Percentiles rank a stretch among this genome's conserved stretches.
Conservation (phyloP, 2,888 invertebrate genomes). For the Beris chalybata region DNA sequence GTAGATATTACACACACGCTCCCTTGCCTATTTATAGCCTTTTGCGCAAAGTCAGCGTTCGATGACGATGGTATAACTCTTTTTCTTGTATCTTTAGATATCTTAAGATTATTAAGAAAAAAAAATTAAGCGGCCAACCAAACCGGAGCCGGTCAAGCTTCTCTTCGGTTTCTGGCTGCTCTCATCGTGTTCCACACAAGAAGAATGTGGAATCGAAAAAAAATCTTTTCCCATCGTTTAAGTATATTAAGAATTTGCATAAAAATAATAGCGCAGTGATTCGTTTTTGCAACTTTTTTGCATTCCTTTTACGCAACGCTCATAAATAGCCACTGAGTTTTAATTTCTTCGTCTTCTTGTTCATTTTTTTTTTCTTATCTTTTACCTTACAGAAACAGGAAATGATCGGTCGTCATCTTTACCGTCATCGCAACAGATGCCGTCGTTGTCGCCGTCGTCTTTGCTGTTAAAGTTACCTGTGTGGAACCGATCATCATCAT, state of each 20-base stretch:
- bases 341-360: slow-evolving; percentile 1
- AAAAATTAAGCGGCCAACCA: too few relatives aligned
- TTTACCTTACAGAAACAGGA: slow-evolving; percentile 16
- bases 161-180: too few relatives aligned
- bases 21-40: slow-evolving; percentile 17
- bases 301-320: slow-evolving; percentile 4
- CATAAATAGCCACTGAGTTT: slow-evolving; percentile 1
- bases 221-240: slow-evolving; percentile 9
- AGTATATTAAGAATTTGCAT: slow-evolving; percentile 10
- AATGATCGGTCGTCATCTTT: slow-evolving; percentile 18
- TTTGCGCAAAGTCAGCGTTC: slow-evolving; percentile 3
- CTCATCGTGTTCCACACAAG: too few relatives aligned
- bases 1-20: neutral
- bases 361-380: neutral
- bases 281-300: slow-evolving; percentile 3
- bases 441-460: slow-evolving; percentile 10
- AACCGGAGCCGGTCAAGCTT: too few relatives aligned
- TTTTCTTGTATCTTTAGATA: neutral
- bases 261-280: slow-evolving; percentile 6
- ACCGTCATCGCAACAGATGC: slow-evolving; percentile 9
- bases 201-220: neutral
- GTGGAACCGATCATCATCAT: neutral
- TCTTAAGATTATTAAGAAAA: too few relatives aligned
- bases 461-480: slow-evolving; percentile 1
- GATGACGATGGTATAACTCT: slow-evolving; percentile 10